Conservation (phyloP, 2,797 vertebrate genomes). For the Sebastes taczanowskii region DNA sequence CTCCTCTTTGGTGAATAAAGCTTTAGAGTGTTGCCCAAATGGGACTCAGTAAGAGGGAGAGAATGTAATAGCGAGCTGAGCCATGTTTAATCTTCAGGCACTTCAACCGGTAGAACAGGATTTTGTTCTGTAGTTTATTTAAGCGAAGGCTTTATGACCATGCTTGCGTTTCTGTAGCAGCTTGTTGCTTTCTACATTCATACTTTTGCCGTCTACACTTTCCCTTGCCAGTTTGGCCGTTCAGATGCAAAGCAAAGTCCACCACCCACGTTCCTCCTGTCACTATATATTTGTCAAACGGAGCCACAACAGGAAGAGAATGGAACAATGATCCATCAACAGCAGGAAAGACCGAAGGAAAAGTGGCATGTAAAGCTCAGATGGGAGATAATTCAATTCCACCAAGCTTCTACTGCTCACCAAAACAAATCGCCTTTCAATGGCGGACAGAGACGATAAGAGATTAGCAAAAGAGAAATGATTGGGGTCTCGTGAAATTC, state of each 20-base stretch:
- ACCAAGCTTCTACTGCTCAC: background rate
- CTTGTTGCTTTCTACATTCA: constrained; percentile 13
- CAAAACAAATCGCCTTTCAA: constrained; percentile 14
- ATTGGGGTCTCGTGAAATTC: background rate
- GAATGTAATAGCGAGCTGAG: constrained; percentile 8
- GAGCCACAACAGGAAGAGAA: constrained; percentile 60
- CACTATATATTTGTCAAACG: constrained; percentile 25
- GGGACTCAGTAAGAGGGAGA: constrained; percentile 13
- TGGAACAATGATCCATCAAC: constrained; percentile 54
- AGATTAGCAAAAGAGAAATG: background rate
- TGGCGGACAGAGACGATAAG: background rate
- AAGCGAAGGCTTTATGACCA: background rate
- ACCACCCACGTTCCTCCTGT: constrained; percentile 31
- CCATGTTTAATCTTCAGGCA: constrained; percentile 12
- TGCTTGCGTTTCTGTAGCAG: background rate
- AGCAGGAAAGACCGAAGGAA: constrained; percentile 52
- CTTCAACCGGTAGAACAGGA: constrained; percentile 2
- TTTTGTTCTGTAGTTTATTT: constrained; percentile 26
- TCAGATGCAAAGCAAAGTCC: constrained; percentile 4
- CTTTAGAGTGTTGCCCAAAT: constrained; percentile 23
- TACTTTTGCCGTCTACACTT: background rate
- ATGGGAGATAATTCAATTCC: constrained; percentile 44
- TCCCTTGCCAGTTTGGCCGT: background rate
- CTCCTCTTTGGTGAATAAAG: constrained; percentile 31
- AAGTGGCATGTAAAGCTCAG: constrained; percentile 32